These are phyloP conservation scores for Copsychus sechellarum DNA, from an alignment of 2,113 vertebrate genomes.

Conservation along the genomic window DNA sequence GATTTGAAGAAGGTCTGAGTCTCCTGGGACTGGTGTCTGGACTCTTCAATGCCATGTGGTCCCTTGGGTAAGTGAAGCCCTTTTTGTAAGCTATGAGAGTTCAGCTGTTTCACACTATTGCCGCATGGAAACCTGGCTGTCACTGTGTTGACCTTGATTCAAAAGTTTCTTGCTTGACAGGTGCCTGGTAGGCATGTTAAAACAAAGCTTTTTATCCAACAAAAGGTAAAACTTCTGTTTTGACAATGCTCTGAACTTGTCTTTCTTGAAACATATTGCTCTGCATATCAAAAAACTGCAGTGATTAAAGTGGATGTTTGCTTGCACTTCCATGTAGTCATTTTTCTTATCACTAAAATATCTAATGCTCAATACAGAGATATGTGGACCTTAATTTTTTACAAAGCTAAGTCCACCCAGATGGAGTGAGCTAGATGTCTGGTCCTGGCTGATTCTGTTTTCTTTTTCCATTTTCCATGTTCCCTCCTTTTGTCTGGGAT, in stretches of 20 bases:
- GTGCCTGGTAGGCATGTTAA: background rate
- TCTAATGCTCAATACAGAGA: background rate
- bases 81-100: background rate
- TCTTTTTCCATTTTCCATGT: background rate
- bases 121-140: background rate
- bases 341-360: background rate
- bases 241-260: background rate
- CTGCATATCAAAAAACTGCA: background rate
- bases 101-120: background rate
- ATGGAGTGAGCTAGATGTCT: background rate
- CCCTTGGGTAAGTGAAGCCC: constrained; percentile 73
- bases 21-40: constrained; percentile 80
- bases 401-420: background rate
- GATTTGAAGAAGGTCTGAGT: constrained; percentile 80
- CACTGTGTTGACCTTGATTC: background rate
- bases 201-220: background rate
- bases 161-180: background rate
- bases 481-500: background rate
- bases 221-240: background rate
- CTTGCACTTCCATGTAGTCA: background rate
- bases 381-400: background rate
- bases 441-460: background rate
- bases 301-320: background rate
- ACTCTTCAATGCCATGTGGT: constrained; percentile 76
- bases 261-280: background rate